Conservation (phyloP, 2,113 vertebrate species). For the Pterophyllum scalare region DNA sequence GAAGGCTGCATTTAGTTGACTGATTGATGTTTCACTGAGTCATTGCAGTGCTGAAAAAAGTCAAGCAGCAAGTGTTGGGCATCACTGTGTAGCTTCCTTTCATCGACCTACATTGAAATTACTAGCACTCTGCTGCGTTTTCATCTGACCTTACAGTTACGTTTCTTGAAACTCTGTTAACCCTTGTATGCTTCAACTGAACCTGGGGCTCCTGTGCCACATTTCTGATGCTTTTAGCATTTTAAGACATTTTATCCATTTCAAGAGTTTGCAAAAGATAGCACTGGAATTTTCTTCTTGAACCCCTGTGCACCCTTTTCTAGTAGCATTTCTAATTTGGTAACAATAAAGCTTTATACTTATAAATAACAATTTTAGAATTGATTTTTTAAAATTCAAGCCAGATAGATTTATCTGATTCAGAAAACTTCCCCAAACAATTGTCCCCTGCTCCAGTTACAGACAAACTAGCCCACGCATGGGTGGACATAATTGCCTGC, state of each 20-base stretch:
- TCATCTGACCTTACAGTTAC: not conserved
- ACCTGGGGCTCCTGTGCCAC: too few relatives aligned
- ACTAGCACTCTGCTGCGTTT: not conserved
- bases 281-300: not conserved
- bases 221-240: too few relatives aligned
- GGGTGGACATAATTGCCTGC: conserved; percentile 28
- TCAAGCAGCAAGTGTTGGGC: too few relatives aligned
- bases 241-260: not conserved
- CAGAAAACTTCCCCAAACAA: not conserved
- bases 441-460: not conserved
- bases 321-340: not conserved
- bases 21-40: too few relatives aligned
- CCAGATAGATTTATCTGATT: not conserved
- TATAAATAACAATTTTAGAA: not conserved
- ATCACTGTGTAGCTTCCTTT: too few relatives aligned
- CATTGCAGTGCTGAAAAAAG: too few relatives aligned
- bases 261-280: not conserved
- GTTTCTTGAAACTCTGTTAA: not conserved
- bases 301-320: not conserved
- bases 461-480: not conserved
- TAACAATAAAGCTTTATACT: not conserved
- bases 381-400: not conserved
- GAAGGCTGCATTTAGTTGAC: too few relatives aligned
- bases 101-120: too few relatives aligned
- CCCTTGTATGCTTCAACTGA: not conserved